Percentiles rank a stretch among this genome's conserved stretches.
These are phyloP conservation scores for Maniola jurtina DNA, from an alignment of 1,140 invertebrate genomes.

Conservation along the genomic window DNA sequence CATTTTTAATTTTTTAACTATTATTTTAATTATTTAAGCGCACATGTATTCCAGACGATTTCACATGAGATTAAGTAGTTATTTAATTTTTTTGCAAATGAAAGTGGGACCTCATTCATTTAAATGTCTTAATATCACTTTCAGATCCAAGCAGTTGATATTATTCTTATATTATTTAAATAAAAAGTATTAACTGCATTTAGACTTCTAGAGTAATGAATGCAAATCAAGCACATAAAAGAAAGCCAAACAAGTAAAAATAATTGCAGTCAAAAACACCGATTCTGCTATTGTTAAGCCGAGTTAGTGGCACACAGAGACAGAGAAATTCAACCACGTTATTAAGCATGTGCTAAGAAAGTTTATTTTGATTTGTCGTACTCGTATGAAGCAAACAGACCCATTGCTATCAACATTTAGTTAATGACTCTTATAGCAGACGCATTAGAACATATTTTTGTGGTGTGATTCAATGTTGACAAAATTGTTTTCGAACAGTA, in stretches of 20 bases:
- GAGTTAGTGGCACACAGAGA: slow-evolving; percentile 35
- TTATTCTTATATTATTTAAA: slow-evolving; percentile 6
- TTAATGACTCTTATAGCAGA: neutral
- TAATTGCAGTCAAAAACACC: slow-evolving; percentile 1
- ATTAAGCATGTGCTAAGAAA: slow-evolving; percentile 59
- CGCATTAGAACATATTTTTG: neutral
- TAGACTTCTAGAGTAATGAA: neutral
- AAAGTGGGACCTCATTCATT: slow-evolving; percentile 33
- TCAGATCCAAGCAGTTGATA: slow-evolving; percentile 17
- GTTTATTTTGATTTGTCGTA: slow-evolving; percentile 55
- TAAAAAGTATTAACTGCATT: neutral
- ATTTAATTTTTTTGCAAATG: slow-evolving; percentile 39
- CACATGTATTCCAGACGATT: slow-evolving; percentile 22
- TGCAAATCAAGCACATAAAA: slow-evolving; percentile 3
- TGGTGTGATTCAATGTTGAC: neutral
- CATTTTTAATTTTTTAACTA: neutral
- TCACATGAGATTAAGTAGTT: slow-evolving; percentile 25
- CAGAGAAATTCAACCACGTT: slow-evolving; percentile 69
- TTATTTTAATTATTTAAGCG: slow-evolving; percentile 8
- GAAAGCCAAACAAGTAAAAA: slow-evolving; percentile 20
- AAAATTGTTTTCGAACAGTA: too few species aligned
- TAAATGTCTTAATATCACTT: slow-evolving; percentile 36
- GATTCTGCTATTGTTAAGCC: slow-evolving; percentile 28
- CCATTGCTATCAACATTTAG: slow-evolving; percentile 36
- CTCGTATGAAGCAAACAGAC: slow-evolving; percentile 44